Evolutionary conservation across 37 sponge, comb jelly and placozoan genomes (phyloP), one percentile per base, ranked within the genome.

Genomic region (Hormiphora californensis): DNA sequence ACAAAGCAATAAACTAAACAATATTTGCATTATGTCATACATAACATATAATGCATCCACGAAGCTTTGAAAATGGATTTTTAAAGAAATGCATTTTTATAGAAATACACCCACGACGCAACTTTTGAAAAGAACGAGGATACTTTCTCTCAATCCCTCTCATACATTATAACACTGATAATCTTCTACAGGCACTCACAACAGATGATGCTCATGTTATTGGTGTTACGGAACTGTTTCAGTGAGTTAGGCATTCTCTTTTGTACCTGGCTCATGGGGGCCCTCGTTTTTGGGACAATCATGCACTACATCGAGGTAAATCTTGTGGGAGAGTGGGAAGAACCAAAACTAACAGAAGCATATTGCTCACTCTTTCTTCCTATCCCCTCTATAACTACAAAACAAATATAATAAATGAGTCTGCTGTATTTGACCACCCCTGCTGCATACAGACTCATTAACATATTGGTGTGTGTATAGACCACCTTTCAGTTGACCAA

Each of bases 231-330:
- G 46, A 73, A 73, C 44, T 73, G 81, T 40, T 41, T 73, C 44
- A 73, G 81, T 21, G 81, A 73, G 35, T 46, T 73, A 22, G 81
- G 81, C 0, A 73, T 73, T 19, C 81, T 73, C 36, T 73, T 73
- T 46, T 73, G 81, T 41, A 73, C 81, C 1, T 73, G 81, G 81
- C 25, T 73, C 7, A 73, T 73, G 81, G 81, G 81, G 3, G 81
- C 81, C 5, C 22, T 73, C 3, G 81, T 73, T 21, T 73, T 73
- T 40, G 81, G 81, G 4, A 73, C 81, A 1, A 73, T 73, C 25
- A 73, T 73, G 81, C 81, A 73, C 23, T 73, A 73, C 23, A 73
- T 73, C 21, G 81, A 73, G 81, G 81, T 73, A n/a, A 67, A 19
- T 19, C 22, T n/a, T n/a, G n/a, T n/a, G n/a, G n/a, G n/a, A n/a